Conservation (phyloP, 2,888 invertebrate species). For the Sarcophaga variegata region DNA sequence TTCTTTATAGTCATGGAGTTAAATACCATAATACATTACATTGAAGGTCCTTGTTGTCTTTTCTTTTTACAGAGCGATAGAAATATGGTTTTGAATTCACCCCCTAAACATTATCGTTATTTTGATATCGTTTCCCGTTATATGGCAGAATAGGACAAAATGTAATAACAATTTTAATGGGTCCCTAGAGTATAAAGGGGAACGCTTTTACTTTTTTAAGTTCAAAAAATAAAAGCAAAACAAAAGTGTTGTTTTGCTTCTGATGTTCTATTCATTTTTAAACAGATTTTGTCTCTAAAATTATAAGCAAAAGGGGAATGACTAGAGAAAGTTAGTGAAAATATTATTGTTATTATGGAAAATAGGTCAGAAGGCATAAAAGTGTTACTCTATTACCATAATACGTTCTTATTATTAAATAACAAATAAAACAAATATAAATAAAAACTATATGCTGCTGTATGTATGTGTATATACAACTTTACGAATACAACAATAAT, state of each 20-base stretch:
- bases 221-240: slow-evolving; percentile 2
- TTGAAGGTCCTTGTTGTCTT: not conserved
- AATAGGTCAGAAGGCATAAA: slow-evolving; percentile 37
- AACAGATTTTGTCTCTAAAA: not conserved
- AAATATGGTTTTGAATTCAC: not conserved
- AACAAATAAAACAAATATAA: too few relatives aligned
- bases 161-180: slow-evolving; percentile 33
- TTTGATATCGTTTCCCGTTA: slow-evolving; percentile 33
- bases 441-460: too few relatives aligned
- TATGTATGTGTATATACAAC: too few relatives aligned
- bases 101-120: slow-evolving; percentile 36
- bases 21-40: not conserved
- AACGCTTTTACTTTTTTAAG: not conserved
- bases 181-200: slow-evolving; percentile 31
- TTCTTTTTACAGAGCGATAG: not conserved
- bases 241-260: slow-evolving; percentile 32
- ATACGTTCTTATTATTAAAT: not conserved
- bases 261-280: not conserved
- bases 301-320: not conserved
- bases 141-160: not conserved
- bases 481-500: too few relatives aligned
- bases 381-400: slow-evolving; percentile 5
- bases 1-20: not conserved
- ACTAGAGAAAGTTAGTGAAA: slow-evolving; percentile 10
- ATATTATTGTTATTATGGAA: not conserved